Percentiles rank a stretch among this genome's conserved stretches.
Conservation (phyloP, 2,888 invertebrate species). For the Conus canariensis region DNA sequence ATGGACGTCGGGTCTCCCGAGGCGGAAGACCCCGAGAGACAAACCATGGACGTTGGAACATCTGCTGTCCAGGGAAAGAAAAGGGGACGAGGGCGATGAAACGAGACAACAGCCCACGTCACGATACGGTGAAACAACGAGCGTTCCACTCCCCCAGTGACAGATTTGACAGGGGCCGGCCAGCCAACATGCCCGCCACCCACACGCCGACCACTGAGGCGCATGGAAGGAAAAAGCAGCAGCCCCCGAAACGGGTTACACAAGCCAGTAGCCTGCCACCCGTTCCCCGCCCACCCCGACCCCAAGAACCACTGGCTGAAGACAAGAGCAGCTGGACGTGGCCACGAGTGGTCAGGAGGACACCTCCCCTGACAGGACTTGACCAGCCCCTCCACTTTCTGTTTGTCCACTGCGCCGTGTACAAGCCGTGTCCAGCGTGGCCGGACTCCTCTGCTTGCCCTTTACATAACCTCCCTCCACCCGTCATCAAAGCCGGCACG, state of each 20-base stretch:
- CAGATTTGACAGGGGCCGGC: conserved; percentile 1
- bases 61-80: too few relatives aligned
- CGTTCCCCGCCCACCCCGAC: background rate
- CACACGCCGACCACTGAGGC: background rate
- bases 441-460: background rate
- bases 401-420: conserved; percentile 29
- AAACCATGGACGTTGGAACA: too few relatives aligned
- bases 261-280: background rate
- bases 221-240: background rate
- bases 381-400: conserved; percentile 21
- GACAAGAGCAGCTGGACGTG: background rate
- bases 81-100: background rate
- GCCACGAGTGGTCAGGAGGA: background rate
- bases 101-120: background rate
- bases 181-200: conserved; percentile 1
- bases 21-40: too few relatives aligned
- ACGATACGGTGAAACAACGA: background rate
- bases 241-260: background rate
- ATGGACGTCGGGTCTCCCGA: too few relatives aligned
- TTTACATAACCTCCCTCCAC: conserved; percentile 2
- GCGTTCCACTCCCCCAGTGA: background rate
- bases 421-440: background rate
- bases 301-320: background rate
- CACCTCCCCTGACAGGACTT: background rate
- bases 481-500: conserved; percentile 7